A percentile compares a stretch with the other conserved stretches of the same genome.
Conservation (phyloP, 2,888 invertebrate genomes). For the Callinectes sapidus region DNA sequence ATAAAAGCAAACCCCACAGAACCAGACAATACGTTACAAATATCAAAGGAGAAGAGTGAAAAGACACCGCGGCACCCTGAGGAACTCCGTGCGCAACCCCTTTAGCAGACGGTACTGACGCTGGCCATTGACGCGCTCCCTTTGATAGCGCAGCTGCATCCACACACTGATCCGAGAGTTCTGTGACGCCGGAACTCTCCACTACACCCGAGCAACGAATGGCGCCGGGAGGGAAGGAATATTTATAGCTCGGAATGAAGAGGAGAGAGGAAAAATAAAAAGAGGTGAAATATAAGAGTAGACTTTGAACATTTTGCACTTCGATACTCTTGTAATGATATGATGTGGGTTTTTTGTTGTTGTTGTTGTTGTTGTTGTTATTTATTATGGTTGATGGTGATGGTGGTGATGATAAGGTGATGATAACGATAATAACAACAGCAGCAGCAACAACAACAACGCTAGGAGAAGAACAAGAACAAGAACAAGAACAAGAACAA, state of each 20-base stretch:
- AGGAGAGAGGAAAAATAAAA: not conserved
- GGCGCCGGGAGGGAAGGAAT: not conserved
- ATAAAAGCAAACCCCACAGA: too few relatives aligned
- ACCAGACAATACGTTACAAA: not conserved
- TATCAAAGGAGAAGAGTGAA: not conserved
- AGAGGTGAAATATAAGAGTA: not conserved
- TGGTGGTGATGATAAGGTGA: too few relatives aligned
- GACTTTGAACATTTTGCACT: not conserved
- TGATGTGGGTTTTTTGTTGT: not conserved
- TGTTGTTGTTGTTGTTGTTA: not conserved
- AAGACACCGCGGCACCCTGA: not conserved
- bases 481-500: too few relatives aligned
- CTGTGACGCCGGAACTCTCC: not conserved
- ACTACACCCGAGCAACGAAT: not conserved
- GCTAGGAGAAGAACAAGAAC: too few relatives aligned
- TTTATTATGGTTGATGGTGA: not conserved
- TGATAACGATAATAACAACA: too few relatives aligned
- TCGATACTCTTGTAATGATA: not conserved
- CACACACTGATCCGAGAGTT: not conserved
- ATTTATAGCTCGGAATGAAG: not conserved
- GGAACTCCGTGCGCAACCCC: not conserved
- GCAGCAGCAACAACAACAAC: too few relatives aligned
- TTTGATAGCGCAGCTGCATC: not conserved
- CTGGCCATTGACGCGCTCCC: not conserved
- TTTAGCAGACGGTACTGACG: not conserved